phyloP scores from a whole-genome alignment of 1,140 invertebrate genomes.

The Artemia franciscana region DNA sequence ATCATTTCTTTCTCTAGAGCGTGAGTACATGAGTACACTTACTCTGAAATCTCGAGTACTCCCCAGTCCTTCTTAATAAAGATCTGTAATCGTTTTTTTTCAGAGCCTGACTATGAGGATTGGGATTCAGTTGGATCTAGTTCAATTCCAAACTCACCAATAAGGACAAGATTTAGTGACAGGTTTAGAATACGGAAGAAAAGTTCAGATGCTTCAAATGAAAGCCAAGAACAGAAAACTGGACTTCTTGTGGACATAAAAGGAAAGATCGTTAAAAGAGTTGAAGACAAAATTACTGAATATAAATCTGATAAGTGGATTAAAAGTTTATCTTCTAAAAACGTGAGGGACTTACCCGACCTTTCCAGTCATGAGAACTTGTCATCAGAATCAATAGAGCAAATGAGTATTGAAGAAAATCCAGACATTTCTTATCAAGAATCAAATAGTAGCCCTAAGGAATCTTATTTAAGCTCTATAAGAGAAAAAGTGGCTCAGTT shows the following conservation, averaged over 20 bases:
- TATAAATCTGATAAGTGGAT: not conserved
- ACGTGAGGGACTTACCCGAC: too few relatives aligned
- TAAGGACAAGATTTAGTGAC: not conserved
- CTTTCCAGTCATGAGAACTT: too few relatives aligned
- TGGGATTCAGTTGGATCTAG: not conserved
- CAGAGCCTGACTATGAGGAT: not conserved
- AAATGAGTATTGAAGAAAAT: too few relatives aligned
- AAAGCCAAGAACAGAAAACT: not conserved
- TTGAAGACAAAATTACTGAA: constrained; percentile 5
- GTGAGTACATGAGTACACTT: too few relatives aligned
- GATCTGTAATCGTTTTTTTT: too few relatives aligned
- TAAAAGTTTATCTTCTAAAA: not conserved
- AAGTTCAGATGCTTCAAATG: not conserved
- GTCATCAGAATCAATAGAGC: too few relatives aligned
- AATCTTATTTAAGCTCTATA: not conserved
- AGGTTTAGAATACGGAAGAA: not conserved
- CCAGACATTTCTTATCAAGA: too few relatives aligned
- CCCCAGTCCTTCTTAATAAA: too few relatives aligned
- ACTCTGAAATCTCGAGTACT: too few relatives aligned
- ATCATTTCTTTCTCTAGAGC: too few relatives aligned
- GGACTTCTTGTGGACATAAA: not conserved
- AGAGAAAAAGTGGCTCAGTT: not conserved
- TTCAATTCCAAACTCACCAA: not conserved
- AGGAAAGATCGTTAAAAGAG: not conserved
- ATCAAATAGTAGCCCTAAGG: not conserved